phyloP scores from a whole-genome alignment of 2,888 invertebrate species.

The Ormyrus nitidulus region DNA sequence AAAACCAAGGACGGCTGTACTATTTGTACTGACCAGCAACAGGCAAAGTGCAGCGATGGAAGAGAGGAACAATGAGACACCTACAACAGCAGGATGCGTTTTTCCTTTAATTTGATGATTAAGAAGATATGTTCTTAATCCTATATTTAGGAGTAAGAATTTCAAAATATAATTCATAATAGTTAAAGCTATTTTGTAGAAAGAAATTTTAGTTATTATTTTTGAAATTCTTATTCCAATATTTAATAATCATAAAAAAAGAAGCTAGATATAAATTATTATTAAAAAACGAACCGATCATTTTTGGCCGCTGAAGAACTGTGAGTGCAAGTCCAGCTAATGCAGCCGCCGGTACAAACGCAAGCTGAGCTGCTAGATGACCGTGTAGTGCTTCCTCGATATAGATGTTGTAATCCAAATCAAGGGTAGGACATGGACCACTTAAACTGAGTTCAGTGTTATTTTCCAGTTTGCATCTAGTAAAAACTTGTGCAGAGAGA shows the following conservation, averaged over 20 bases:
- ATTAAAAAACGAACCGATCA: slow-evolving; percentile 71
- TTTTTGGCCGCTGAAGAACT: slow-evolving; percentile 73
- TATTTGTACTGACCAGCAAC: slow-evolving; percentile 73
- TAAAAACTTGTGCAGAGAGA: slow-evolving; percentile 78
- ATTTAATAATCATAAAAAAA: background rate
- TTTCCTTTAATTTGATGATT: slow-evolving; percentile 33
- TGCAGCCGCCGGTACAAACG: slow-evolving; percentile 75
- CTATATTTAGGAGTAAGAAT: slow-evolving; percentile 10
- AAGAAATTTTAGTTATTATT: background rate
- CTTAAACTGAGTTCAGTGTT: slow-evolving; percentile 76
- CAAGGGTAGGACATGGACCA: slow-evolving; percentile 75
- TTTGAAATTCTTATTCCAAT: slow-evolving; percentile 21
- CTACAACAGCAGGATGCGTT: slow-evolving; percentile 62
- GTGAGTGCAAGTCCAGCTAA: slow-evolving; percentile 74
- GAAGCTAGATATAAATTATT: background rate
- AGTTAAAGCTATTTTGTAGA: background rate
- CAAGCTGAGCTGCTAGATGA: slow-evolving; percentile 75
- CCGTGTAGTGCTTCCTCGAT: slow-evolving; percentile 77
- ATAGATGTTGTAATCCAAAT: slow-evolving; percentile 79
- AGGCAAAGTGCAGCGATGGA: slow-evolving; percentile 74
- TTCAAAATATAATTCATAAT: slow-evolving; percentile 9
- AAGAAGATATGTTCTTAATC: background rate
- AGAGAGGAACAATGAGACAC: slow-evolving; percentile 74
- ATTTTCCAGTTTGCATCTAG: slow-evolving; percentile 79
- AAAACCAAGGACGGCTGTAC: slow-evolving; percentile 74